Conservation (phyloP, 2,797 vertebrate species). For the Gephyroberyx darwinii region DNA sequence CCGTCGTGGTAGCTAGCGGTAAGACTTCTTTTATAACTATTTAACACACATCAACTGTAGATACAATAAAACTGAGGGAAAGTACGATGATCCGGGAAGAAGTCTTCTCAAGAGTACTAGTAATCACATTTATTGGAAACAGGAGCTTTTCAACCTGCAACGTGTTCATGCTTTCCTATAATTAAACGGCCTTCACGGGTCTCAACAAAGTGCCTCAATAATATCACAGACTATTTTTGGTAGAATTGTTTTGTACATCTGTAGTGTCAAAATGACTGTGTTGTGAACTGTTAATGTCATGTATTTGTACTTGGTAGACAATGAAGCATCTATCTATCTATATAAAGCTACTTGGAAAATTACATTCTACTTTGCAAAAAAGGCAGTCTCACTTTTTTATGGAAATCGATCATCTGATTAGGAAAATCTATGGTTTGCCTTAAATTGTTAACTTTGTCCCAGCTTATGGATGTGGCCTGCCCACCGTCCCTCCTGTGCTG, state of each 20-base stretch:
- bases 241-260: too few species aligned
- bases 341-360: too few species aligned
- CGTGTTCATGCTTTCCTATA: too few species aligned
- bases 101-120: neutral
- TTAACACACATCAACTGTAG: neutral
- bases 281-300: too few species aligned
- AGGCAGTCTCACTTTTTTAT: neutral
- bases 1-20: constrained; percentile 47
- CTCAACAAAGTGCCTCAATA: too few species aligned
- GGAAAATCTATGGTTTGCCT: neutral
- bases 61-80: neutral
- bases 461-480: constrained; percentile 62
- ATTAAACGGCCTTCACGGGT: too few species aligned
- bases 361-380: too few species aligned
- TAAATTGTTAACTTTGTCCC: neutral
- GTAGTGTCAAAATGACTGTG: too few species aligned
- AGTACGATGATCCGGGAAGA: neutral
- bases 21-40: constrained; percentile 34
- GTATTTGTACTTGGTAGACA: too few species aligned
- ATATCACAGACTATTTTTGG: too few species aligned
- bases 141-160: too few species aligned
- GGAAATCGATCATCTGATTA: neutral
- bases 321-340: too few species aligned
- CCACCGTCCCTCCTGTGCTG: constrained; percentile 51
- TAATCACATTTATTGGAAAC: neutral